Evolutionary conservation across 2,113 vertebrate genomes (phyloP), one percentile per base, ranked within the genome.

Genomic region (Clarias batrachus): DNA sequence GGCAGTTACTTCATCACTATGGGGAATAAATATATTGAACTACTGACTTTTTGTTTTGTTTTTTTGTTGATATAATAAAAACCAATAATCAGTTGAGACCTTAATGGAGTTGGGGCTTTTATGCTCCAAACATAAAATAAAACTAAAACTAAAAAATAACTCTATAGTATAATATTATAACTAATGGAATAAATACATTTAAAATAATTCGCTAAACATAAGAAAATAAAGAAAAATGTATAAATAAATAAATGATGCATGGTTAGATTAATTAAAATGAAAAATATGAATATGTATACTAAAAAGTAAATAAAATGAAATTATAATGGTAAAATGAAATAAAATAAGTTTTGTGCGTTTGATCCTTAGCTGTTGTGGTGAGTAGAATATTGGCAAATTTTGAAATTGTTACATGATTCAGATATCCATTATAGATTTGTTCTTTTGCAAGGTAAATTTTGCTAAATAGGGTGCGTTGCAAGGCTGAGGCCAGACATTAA

Each of bases 21-120:
- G n/a, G 54, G 27, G 17, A 84, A 41, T n/a, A 87, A 84, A 84
- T 48, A 25, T 80, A 52, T 25, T 11, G 23, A 48, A 48, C 48
- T 48, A 48, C 0, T 48, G 33, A 37, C 3, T 37, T 37, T 37
- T 37, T 37, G 5, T 54, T 71, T 30, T 30, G 37, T 14, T 56
- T 60, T 54, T 0, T 52, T 48, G 23, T 57, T 6, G 3, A 3
- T 14, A 5, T 16, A 77, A n/a, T 27, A 27, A 17, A 54, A 23
- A 56, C 23, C 25, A 27, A 8, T 56, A 8, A 54, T 77, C 19
- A 73, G 70, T 73, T 21, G 19, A 74, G 48, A 77, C 2, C 16
- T 16, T 74, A 74, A 71, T 60, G 54, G 23, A 16, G 30, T 52
- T 10, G 30, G 30, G 30, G 68, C 30, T 1, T 6, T 79, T 57